Evolutionary conservation across 2,888 invertebrate genomes (phyloP), one percentile per base, ranked within the genome.

Genomic region (Hirtodrosophila trivittata): DNA sequence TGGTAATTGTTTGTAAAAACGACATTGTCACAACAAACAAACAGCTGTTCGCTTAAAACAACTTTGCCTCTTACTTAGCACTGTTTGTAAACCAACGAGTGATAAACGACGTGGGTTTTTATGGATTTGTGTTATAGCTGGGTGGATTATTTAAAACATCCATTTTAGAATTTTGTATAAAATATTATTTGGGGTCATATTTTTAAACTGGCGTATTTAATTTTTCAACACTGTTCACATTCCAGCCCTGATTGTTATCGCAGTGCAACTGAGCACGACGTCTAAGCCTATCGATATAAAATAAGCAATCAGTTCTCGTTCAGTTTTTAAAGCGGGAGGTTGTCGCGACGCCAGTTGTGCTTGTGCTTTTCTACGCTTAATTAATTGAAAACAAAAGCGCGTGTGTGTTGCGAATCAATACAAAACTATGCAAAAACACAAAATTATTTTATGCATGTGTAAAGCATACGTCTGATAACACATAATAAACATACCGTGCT

Each of bases 351-450:
- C 37, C 41, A 37, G 6, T 9, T 14, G 21, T 12, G 35, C 5
- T 39, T 16, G 26, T 47, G 16, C 41, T 50, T 43, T 32, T 69
- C n/a, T 42, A 50, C 54, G 64, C 55, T 28, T 59, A 63, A 66
- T 74, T 66, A 73, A 73, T 66, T 50, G 47, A 66, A 64, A 71
- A 74, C 70, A 69, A 73, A 66, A 66, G 56, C 66, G 60, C 66
- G 73, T 65, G 59, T 57, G 56, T 66, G 56, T 60, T 68, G 32
- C 55, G 32, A 74, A 73, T 62, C 58, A 68, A 72, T 67, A 67
- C 37, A 55, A 60, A 74, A 62, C 60, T 56, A 35, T 37, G 12
- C 33, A 56, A 43, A 62, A 69, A 64, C 33, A 51, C 7, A 42
- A 55, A 58, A 47, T 50, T 55, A 51, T 42, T 41, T 8, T 60